Evolutionary conservation across 2,888 invertebrate genomes (phyloP).

Genomic region (Conchocele bisecta): DNA sequence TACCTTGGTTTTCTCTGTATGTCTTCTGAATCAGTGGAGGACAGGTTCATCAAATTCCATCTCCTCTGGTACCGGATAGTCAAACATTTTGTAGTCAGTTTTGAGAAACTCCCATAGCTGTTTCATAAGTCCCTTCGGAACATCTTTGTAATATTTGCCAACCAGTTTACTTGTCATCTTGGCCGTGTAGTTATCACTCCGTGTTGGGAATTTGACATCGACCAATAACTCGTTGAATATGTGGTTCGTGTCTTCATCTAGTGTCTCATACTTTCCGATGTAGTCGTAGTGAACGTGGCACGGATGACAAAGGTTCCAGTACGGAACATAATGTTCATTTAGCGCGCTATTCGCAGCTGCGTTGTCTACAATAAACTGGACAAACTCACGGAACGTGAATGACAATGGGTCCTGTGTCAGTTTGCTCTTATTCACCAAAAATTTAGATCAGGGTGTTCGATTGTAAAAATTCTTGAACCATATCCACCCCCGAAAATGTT

Average conservation of each 20-base stretch:
- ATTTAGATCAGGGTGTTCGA: too few species aligned
- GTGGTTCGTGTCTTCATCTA: slow-evolving; percentile 89
- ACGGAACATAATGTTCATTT: slow-evolving; percentile 96
- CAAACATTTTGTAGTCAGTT: slow-evolving; percentile 91
- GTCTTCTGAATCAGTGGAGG: too few species aligned
- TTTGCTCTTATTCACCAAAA: slow-evolving; percentile 86
- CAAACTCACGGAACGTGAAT: slow-evolving; percentile 94
- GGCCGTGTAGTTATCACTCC: slow-evolving; percentile 76
- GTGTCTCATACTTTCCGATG: slow-evolving; percentile 94
- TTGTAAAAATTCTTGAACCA: slow-evolving; percentile 43
- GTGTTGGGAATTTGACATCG: slow-evolving; percentile 70
- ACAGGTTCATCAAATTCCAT: too few species aligned
- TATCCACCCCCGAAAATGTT: too few species aligned
- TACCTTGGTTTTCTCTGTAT: too few species aligned
- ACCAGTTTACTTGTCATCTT: slow-evolving; percentile 90
- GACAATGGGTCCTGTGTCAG: too few species aligned
- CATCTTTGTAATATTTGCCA: slow-evolving; percentile 88
- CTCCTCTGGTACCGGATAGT: slow-evolving; percentile 86
- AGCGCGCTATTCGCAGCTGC: slow-evolving; percentile 73
- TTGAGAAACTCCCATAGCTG: slow-evolving; percentile 85
- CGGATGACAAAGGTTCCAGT: slow-evolving; percentile 92
- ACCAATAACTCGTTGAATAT: slow-evolving; percentile 66
- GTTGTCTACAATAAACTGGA: slow-evolving; percentile 88
- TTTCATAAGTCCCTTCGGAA: slow-evolving; percentile 85
- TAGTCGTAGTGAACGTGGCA: slow-evolving; percentile 93